These are phyloP conservation scores for Alca torda DNA, from an alignment of 2,797 vertebrate species.

Conservation along the genomic window DNA sequence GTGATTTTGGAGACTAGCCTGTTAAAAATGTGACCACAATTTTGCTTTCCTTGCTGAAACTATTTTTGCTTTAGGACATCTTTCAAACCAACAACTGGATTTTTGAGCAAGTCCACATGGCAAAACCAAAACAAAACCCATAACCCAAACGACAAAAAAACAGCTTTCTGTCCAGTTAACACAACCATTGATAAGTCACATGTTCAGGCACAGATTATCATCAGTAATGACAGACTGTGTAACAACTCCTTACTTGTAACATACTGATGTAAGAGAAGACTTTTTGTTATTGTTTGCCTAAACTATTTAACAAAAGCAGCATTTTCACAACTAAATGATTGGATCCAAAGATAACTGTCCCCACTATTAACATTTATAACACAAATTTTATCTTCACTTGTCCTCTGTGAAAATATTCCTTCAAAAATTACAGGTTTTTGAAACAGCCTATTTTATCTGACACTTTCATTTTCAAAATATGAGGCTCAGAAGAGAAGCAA, in stretches of 20 bases:
- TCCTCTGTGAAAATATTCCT: neutral
- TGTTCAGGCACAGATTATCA: neutral
- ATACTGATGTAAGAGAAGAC: neutral
- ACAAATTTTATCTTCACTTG: neutral
- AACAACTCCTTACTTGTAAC: neutral
- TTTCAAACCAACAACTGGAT: slow-evolving; percentile 4
- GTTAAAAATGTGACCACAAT: neutral
- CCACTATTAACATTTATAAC: neutral
- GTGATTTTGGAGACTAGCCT: neutral
- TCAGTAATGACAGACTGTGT: neutral
- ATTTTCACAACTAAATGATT: neutral
- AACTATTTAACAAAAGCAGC: neutral
- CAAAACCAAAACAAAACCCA: neutral
- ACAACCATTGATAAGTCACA: neutral
- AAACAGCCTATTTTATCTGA: neutral
- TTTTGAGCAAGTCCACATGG: neutral
- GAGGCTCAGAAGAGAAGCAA: neutral
- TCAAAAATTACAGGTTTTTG: neutral
- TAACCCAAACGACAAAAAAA: neutral
- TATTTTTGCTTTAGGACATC: neutral
- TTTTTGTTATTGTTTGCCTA: neutral
- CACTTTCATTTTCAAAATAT: neutral
- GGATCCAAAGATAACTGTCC: neutral
- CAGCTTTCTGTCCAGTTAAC: neutral
- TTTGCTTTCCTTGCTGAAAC: slow-evolving; percentile 8